phyloP scores from a whole-genome alignment of 2,888 invertebrate species.

The Scaptomyza caliginosa region DNA sequence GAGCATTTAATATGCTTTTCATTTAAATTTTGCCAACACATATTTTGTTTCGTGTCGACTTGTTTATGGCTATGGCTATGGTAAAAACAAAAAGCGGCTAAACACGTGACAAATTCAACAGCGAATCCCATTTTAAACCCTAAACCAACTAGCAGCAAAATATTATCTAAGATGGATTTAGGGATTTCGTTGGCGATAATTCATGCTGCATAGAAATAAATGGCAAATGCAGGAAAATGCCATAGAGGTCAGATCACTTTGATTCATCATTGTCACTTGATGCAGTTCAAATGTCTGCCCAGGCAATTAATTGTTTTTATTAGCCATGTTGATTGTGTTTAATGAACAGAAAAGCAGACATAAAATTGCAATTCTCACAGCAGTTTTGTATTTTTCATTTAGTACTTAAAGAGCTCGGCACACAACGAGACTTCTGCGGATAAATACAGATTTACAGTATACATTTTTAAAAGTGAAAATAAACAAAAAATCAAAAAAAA shows the following conservation, averaged over 20 bases:
- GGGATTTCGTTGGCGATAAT: slow-evolving; percentile 1
- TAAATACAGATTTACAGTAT: neutral
- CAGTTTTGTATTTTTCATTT: slow-evolving; percentile 11
- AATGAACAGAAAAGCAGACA: slow-evolving; percentile 60
- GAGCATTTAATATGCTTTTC: slow-evolving; percentile 44
- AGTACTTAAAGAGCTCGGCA: slow-evolving; percentile 32
- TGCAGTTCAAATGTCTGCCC: slow-evolving; percentile 12
- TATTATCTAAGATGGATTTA: neutral
- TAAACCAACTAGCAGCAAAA: neutral
- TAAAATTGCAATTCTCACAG: slow-evolving; percentile 39
- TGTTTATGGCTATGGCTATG: slow-evolving; percentile 15
- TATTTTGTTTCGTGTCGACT: slow-evolving; percentile 4
- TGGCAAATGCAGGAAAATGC: neutral
- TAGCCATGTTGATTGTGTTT: slow-evolving; percentile 63
- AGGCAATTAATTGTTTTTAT: slow-evolving; percentile 54
- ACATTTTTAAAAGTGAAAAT: neutral
- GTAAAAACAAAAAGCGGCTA: neutral
- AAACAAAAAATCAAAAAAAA: neutral
- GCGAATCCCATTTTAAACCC: neutral
- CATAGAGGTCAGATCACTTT: slow-evolving; percentile 13
- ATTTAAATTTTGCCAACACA: slow-evolving; percentile 19
- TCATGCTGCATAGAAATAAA: slow-evolving; percentile 24
- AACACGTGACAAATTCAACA: slow-evolving; percentile 8
- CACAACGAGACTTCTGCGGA: slow-evolving; percentile 14
- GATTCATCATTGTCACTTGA: slow-evolving; percentile 69